Percentiles rank a stretch among this genome's conserved stretches.
Conservation (phyloP, 2,113 vertebrate species). For the Leucoraja erinaceus region DNA sequence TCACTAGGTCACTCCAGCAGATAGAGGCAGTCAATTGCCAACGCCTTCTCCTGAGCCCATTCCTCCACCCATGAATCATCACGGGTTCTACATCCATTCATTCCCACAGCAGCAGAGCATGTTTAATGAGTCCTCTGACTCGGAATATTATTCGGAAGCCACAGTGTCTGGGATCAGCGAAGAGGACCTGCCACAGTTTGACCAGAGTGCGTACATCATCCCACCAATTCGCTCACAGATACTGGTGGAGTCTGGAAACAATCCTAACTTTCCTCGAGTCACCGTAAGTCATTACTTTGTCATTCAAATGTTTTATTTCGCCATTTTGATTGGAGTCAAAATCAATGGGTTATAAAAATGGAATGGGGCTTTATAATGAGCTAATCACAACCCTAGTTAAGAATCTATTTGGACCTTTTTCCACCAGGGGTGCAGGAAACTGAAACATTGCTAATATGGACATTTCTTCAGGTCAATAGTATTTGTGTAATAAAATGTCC, state of each 20-base stretch:
- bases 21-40: constrained; percentile 53
- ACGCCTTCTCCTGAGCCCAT: constrained; percentile 54
- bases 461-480: neutral
- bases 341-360: neutral
- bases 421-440: neutral
- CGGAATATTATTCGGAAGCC: constrained; percentile 67
- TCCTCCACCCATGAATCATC: constrained; percentile 61
- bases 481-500: neutral
- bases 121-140: constrained; percentile 67
- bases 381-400: neutral
- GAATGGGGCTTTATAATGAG: neutral
- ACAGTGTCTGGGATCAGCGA: constrained; percentile 63
- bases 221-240: constrained; percentile 60
- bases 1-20: constrained; percentile 48
- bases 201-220: constrained; percentile 53
- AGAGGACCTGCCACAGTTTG: constrained; percentile 58
- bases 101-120: constrained; percentile 51
- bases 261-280: constrained; percentile 69
- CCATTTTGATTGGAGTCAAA: neutral
- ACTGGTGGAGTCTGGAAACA: constrained; percentile 73
- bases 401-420: neutral
- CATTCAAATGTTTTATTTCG: neutral
- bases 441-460: neutral
- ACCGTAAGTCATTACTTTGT: constrained; percentile 53
- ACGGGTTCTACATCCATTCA: constrained; percentile 62